These are phyloP conservation scores for Heliconius charithonia DNA, from an alignment of 2,888 invertebrate species.

Conservation along the genomic window DNA sequence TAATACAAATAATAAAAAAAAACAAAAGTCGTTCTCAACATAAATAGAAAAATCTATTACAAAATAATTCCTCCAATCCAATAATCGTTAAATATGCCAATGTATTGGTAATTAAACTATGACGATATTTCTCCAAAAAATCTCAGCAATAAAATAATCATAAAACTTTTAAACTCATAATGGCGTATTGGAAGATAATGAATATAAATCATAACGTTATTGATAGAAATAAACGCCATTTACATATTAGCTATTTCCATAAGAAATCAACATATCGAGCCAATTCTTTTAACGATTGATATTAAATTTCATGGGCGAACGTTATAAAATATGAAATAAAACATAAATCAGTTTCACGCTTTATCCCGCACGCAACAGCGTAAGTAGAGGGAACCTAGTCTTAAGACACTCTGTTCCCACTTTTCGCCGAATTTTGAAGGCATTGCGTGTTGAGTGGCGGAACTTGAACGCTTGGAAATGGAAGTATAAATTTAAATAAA, in stretches of 20 bases:
- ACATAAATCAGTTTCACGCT: no score
- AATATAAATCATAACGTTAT: constrained; percentile 66
- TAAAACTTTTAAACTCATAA: constrained; percentile 56
- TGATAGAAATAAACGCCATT: constrained; percentile 67
- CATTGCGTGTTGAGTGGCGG: no score
- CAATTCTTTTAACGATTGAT: constrained; percentile 78
- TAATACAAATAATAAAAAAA: not conserved
- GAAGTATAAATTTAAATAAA: no score
- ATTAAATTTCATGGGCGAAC: constrained; percentile 77
- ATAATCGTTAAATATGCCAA: constrained; percentile 31
- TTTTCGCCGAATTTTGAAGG: no score
- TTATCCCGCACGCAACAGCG: no score
- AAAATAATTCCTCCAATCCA: constrained; percentile 12
- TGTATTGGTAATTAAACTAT: constrained; percentile 40
- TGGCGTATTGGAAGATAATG: constrained; percentile 52
- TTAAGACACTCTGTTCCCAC: no score
- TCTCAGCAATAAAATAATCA: constrained; percentile 47
- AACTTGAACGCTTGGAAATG: no score
- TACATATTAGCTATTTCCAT: constrained; percentile 63
- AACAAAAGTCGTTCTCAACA: not conserved
- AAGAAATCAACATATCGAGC: constrained; percentile 66
- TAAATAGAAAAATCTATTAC: constrained; percentile 19
- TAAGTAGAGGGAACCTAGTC: no score
- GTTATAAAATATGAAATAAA: constrained; percentile 66
- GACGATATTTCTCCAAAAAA: constrained; percentile 38